Conservation (phyloP, 2,113 vertebrate species). For the Paramisgurnus dabryanus region DNA sequence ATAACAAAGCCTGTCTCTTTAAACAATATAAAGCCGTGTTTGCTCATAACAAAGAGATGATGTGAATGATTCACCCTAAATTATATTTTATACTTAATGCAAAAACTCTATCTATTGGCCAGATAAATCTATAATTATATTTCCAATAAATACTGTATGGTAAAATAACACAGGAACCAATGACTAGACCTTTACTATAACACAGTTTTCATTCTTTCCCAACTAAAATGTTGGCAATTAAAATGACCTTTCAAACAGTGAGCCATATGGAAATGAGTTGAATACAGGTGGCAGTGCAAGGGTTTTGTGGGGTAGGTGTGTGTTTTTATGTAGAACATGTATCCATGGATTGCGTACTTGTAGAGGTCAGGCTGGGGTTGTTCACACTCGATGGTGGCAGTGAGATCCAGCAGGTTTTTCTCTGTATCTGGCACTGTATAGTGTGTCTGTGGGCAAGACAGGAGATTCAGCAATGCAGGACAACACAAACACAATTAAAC, state of each 20-base stretch:
- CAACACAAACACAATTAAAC: conserved; percentile 7
- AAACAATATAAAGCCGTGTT: neutral
- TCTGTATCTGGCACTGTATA: conserved; percentile 87
- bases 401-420: conserved; percentile 82
- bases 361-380: conserved; percentile 98
- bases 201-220: too few relatives aligned
- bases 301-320: neutral
- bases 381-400: conserved; percentile 91
- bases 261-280: neutral
- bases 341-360: conserved; percentile 80
- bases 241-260: too few relatives aligned
- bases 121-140: too few relatives aligned
- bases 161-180: too few relatives aligned
- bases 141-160: too few relatives aligned
- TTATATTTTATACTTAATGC: too few relatives aligned
- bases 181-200: too few relatives aligned
- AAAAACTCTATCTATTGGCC: too few relatives aligned
- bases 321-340: conserved; percentile 9
- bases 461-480: conserved; percentile 12
- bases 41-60: too few relatives aligned
- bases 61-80: too few relatives aligned
- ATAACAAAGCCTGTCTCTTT: neutral
- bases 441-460: conserved; percentile 79
- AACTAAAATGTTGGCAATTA: too few relatives aligned
- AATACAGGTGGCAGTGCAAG: neutral